Base-by-base conservation (phyloP, 2,888 invertebrate genomes). In the Ceratothoa steindachneri region DNA sequence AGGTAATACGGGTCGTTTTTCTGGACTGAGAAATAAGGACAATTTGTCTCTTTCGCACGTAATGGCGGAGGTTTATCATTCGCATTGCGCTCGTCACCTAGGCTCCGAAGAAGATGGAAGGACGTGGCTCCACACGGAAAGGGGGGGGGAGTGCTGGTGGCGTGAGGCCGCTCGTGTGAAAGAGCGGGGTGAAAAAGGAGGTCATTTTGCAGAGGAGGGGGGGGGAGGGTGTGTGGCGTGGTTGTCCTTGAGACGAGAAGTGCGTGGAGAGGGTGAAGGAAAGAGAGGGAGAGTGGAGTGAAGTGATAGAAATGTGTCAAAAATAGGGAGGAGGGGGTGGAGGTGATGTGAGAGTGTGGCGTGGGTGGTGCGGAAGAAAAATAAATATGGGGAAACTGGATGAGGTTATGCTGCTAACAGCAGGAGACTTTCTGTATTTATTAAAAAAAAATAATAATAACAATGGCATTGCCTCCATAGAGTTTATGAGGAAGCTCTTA, bases 51-150 rank as follows among this genome's bases (percentile, higher is more conserved):
- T 74, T 77, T 77, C 77, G 71, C 73, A 66, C 68, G 71, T 73
- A 77, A 77, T 77, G 73, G 73, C 28, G 64, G 55, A 55, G 71
- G 77, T 77, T 77, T 77, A 77, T 77, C 77, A 77, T 77, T 77
- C 73, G 73, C 77, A 77, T 77, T 67, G 77, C 77, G 73, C 73
- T 77, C 77, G 77, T 77, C 77, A 77, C 77, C 73, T 19, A 68
- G 52, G 71, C 60, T 65, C 69, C 69, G 65, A 64, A 12, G 60
- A 60, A 60, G 60, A 60, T 60, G 64, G 19, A 30, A 28, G 31
- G 31, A 31, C 69, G 75, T 28, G 29, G 55, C 19, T 24, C 28
- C 24, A 22, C 29, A 27, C 30, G 67, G n/a, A n/a, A 67, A 19
- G 41, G 31, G 41, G 71, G 53, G 22, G 15, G 68, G 28, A 68